Evolutionary conservation across 1,140 invertebrate genomes (phyloP).

Genomic region (Drosophila aff.): DNA sequence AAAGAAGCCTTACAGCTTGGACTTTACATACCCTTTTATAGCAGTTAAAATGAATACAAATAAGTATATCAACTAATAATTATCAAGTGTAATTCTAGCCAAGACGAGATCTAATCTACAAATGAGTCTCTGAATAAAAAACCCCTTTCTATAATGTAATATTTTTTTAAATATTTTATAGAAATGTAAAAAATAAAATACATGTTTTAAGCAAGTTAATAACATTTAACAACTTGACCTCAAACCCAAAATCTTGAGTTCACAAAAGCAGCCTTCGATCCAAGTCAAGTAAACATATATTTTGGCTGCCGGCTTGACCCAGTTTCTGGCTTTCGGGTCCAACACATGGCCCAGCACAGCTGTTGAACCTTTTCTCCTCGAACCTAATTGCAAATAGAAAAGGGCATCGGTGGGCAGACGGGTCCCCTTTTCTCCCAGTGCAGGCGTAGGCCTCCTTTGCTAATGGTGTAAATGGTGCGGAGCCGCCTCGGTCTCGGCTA

Average conservation of each 20-base stretch:
- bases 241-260: not conserved
- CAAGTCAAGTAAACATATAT: not conserved
- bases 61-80: no score
- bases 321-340: not conserved
- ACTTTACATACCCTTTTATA: not conserved
- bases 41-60: not conserved
- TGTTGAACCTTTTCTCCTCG: not conserved
- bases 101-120: no score
- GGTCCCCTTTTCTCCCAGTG: not conserved
- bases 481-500: slow-evolving; percentile 49
- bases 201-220: no score
- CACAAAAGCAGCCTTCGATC: not conserved
- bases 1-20: no score
- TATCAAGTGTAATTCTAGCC: no score
- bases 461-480: slow-evolving; percentile 62
- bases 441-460: not conserved
- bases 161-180: no score
- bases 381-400: not conserved
- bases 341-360: not conserved
- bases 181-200: no score
- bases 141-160: no score
- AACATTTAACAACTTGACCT: not conserved
- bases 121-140: no score
- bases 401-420: not conserved
- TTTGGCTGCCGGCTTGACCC: not conserved